Percentiles rank a stretch among this genome's conserved stretches.
Evolutionary conservation across 2,113 vertebrate genomes (phyloP).

Genomic region (Picathartes gymnocephalus): DNA sequence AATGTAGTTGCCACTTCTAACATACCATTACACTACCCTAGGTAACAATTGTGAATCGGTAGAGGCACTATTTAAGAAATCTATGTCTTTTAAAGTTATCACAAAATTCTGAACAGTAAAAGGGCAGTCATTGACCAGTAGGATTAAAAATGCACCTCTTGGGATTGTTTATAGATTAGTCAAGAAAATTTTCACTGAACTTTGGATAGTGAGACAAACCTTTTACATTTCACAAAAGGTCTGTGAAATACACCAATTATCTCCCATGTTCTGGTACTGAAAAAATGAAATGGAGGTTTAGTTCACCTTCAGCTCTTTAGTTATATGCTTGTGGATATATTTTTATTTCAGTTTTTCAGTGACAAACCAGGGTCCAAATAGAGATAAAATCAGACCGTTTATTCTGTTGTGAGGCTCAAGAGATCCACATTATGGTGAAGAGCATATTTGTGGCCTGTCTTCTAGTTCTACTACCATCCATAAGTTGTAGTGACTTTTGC

Average conservation of each 20-base stretch:
- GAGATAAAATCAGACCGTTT: not conserved
- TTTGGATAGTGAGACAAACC: not conserved
- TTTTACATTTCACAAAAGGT: not conserved
- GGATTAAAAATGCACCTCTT: not conserved
- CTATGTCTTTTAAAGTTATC: not conserved
- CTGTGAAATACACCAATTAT: not conserved
- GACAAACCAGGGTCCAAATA: fast-evolving
- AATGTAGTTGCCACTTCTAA: not conserved
- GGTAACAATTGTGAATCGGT: not conserved
- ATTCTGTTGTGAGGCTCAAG: not conserved
- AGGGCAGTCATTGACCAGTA: not conserved
- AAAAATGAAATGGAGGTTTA: not conserved
- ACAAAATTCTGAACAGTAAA: not conserved
- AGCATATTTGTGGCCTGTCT: not conserved
- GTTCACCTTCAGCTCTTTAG: not conserved
- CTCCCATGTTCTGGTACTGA: not conserved
- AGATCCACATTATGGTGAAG: not conserved
- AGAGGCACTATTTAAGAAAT: not conserved
- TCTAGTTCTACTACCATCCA: no score
- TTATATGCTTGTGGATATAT: not conserved
- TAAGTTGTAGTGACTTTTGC: not conserved
- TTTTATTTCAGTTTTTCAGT: not conserved
- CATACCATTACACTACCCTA: fast-evolving
- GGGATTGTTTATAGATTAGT: not conserved
- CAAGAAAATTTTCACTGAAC: not conserved